A percentile compares a stretch with the other conserved stretches of the same genome.
Evolutionary conservation across 2,797 vertebrate species (phyloP).

Genomic region (Falco concolor): DNA sequence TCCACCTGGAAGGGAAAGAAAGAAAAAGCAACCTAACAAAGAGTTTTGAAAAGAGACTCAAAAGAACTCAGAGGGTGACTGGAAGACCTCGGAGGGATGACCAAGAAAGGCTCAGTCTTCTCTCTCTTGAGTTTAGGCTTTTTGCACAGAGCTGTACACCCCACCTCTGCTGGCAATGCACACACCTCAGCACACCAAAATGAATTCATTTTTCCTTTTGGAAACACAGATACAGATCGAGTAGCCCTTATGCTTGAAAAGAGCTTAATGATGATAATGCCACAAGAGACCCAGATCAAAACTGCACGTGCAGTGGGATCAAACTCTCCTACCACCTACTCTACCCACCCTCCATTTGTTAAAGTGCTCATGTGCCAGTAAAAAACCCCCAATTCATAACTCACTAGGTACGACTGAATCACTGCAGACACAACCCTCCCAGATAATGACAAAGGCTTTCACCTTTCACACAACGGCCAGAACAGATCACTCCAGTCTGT

Average conservation of each 20-base stretch:
- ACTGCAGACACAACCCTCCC: not conserved
- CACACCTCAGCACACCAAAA: not conserved
- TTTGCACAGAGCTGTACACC: not conserved
- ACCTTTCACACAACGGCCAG: not conserved
- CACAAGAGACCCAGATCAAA: not conserved
- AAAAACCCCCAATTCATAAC: not conserved
- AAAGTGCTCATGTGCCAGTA: not conserved
- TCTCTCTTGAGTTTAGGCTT: not conserved
- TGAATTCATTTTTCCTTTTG: not conserved
- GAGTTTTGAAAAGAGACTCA: not conserved
- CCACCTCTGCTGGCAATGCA: not conserved
- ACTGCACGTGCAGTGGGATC: not conserved
- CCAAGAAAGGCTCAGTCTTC: not conserved
- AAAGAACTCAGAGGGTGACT: not conserved
- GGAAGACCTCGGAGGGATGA: not conserved
- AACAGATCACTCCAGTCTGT: not conserved
- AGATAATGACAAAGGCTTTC: not conserved
- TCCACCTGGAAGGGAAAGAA: conserved; percentile 81
- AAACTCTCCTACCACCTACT: not conserved
- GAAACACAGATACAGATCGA: not conserved
- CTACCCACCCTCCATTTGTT: not conserved
- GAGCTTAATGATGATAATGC: not conserved
- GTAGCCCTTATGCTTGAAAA: not conserved
- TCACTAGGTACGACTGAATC: not conserved
- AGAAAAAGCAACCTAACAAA: not conserved